phyloP scores from a whole-genome alignment of 2,888 invertebrate species.

The Tachina fera region DNA sequence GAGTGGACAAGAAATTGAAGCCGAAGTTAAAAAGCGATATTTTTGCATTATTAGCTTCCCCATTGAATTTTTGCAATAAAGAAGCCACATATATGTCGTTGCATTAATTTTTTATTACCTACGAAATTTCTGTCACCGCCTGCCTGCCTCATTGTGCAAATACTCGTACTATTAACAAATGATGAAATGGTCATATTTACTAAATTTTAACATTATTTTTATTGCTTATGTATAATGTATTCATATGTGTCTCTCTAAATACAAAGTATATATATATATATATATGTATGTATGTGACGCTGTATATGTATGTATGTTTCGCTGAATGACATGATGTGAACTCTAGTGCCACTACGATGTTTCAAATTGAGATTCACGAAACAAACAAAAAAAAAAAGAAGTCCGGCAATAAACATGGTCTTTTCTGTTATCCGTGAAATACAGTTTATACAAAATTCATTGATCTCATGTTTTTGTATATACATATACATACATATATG shows the following conservation, averaged over 20 bases:
- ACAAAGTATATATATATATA: neutral
- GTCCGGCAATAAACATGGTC: constrained; percentile 27
- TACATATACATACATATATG: neutral
- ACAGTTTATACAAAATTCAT: constrained; percentile 62
- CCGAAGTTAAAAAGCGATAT: too few relatives aligned
- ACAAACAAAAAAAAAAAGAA: constrained; percentile 13
- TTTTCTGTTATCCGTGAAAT: constrained; percentile 53
- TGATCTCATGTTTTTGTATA: constrained; percentile 42
- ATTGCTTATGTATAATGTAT: constrained; percentile 3
- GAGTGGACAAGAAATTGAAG: too few relatives aligned
- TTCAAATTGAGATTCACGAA: constrained; percentile 51
- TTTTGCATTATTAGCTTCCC: too few relatives aligned
- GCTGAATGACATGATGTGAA: constrained; percentile 66
- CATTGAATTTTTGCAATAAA: too few relatives aligned
- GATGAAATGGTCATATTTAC: constrained; percentile 58
- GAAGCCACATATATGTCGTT: too few relatives aligned
- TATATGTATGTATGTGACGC: neutral
- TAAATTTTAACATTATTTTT: constrained; percentile 27
- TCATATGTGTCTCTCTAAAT: neutral
- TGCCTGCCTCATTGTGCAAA: constrained; percentile 31
- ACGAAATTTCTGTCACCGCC: neutral
- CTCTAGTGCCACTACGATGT: constrained; percentile 58
- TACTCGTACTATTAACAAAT: constrained; percentile 18
- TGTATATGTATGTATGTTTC: neutral
- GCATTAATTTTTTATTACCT: neutral